Base-by-base conservation (phyloP, 2,888 invertebrate species). In the Galeruca laticollis region DNA sequence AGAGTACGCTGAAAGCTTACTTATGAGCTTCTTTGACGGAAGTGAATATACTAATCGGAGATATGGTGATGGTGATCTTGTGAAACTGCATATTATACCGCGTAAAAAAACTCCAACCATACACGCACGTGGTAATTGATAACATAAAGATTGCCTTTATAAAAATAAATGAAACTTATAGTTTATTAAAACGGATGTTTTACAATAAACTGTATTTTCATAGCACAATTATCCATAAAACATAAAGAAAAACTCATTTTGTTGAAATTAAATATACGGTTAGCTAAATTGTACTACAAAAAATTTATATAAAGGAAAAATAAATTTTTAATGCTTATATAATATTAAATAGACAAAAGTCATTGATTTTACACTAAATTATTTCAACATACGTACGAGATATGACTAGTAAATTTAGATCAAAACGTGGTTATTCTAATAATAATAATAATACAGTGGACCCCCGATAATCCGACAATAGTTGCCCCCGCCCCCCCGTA, bases 281-380 rank as follows among this genome's bases (percentile, higher is more conserved):
- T 15, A 47, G 18, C 15, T 47, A 47, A 47, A 18, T 47, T 47
- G 47, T 47, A 47, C 47, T 18, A 47, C 18, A 47, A 47, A 47
- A 47, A 47, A 15, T 13, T 20, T 26, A 43, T 13, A 43, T 26
- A 13, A 40, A 31, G n/a, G 21, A 15, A 52, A 61, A 51, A 9
- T 11, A 49, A 52, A 37, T 37, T 52, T 20, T 52, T 47, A 47
- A 15, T 33, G 51, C 52, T 63, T 63, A 54, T 11, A 52, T 26
- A n/a, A n/a, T n/a, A 54, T 4, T 54, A 63, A 54, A 15, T 15
- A 63, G 37, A 40, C 3, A 63, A 47, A 56, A 57, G 57, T 57
- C 65, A 65, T 57, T 65, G 65, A 65, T 57, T 65, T 65, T 57
- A 65, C 57, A 65, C 57, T 37, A 56, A 37, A 40, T 10, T n/a